Evolutionary conservation across 1,140 invertebrate species (phyloP).

Genomic region (Diploscapter pachys): DNA sequence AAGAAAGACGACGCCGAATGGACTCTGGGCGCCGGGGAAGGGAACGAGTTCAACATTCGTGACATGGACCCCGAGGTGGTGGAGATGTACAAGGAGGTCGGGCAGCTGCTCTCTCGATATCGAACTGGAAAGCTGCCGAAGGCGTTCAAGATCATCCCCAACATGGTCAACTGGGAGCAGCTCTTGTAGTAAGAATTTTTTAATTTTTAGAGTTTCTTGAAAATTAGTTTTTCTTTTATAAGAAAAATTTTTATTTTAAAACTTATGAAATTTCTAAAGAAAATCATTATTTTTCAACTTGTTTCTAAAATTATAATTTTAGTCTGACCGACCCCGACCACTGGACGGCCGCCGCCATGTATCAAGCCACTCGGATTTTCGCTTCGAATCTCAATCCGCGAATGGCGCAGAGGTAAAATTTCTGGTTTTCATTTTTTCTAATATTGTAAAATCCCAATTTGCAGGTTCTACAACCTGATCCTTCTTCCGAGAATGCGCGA

Average conservation of each 20-base stretch:
- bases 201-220: not conserved
- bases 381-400: slow-evolving; percentile 89
- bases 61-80: slow-evolving; percentile 71
- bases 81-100: slow-evolving; percentile 82
- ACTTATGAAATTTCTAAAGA: too few relatives aligned
- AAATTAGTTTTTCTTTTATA: too few relatives aligned
- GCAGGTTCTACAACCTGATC: slow-evolving; percentile 84
- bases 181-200: slow-evolving; percentile 44
- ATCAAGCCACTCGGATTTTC: slow-evolving; percentile 87
- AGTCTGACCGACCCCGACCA: slow-evolving; percentile 65
- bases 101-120: slow-evolving; percentile 80
- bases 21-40: slow-evolving; percentile 25
- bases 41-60: slow-evolving; percentile 29
- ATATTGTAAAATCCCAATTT: slow-evolving; percentile 3
- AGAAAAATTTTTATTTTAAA: too few relatives aligned
- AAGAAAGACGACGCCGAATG: slow-evolving; percentile 37
- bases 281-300: too few relatives aligned
- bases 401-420: slow-evolving; percentile 78
- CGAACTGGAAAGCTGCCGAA: slow-evolving; percentile 93
- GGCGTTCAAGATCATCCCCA: slow-evolving; percentile 93
- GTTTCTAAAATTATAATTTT: slow-evolving; percentile 7
- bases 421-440: too few relatives aligned
- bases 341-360: slow-evolving; percentile 87
- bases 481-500: slow-evolving; percentile 86
- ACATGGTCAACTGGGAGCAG: slow-evolving; percentile 88